Evolutionary conservation across 2,888 invertebrate genomes (phyloP), one percentile per base, ranked within the genome.

Genomic region (Erebia epiphron): DNA sequence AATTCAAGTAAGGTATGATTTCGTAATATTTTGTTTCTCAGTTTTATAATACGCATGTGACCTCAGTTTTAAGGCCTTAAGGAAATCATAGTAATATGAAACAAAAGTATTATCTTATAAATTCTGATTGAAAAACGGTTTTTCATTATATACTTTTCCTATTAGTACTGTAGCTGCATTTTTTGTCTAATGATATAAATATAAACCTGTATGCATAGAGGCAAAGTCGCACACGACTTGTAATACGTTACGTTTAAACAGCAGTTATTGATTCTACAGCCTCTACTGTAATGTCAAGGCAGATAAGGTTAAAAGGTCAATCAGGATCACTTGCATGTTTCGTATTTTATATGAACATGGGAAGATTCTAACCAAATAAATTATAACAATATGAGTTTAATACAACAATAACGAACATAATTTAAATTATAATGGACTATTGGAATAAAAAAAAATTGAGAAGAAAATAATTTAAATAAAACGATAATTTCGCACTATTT

Each of bases 1-100:
- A 82, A 77, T 80, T 79, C 80, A 73, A 82, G 76, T 78, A 79
- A 76, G 76, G 77, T 84, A 79, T 87, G 86, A 81, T 83, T 80
- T 79, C 79, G 83, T 84, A 84, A 81, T 82, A 76, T 82, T 81
- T 80, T 75, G 79, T 80, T 83, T 79, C 81, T 77, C 80, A 83
- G 86, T 88, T 91, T 84, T 91, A 90, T 90, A 90, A 89, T 79
- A 85, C 84, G 78, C 74, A 81, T 78, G 79, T 84, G 90, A 89
- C 92, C 92, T 91, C 81, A 83, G 78, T 26, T 75, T 81, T 82
- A 84, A 87, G 88, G 83, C 80, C 86, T 86, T 76, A 77, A 76
- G 74, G 77, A 77, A 76, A 70, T 73, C 69, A 75, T 65, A 71
- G 74, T 75, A 75, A 74, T 72, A 70, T 65, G 43, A 76, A 73